These are phyloP conservation scores for Hirtodrosophila trivittata DNA, from an alignment of 2,888 invertebrate genomes.

Conservation along the genomic window DNA sequence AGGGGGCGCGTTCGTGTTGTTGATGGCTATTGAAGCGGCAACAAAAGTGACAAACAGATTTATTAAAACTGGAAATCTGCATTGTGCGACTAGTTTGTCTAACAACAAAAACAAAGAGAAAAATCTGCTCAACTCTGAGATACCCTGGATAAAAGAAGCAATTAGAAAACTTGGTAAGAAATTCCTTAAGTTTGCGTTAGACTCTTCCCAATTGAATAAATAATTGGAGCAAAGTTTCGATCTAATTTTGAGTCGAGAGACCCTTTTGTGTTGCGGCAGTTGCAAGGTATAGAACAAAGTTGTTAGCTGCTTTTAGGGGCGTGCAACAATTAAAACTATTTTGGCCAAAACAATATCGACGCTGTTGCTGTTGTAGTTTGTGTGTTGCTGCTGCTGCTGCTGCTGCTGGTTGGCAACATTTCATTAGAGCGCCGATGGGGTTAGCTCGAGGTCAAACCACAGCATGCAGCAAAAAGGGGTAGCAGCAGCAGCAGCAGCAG, in stretches of 20 bases:
- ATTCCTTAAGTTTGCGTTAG: no score
- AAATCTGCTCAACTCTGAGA: not conserved
- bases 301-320: slow-evolving; percentile 31
- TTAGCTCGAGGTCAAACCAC: slow-evolving; percentile 66
- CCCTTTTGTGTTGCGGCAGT: not conserved
- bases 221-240: no score
- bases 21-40: slow-evolving; percentile 58
- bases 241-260: no score
- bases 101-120: slow-evolving; percentile 28
- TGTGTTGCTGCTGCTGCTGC: slow-evolving; percentile 15
- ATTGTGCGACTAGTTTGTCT: slow-evolving; percentile 60
- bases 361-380: slow-evolving; percentile 35
- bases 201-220: no score
- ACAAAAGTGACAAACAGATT: slow-evolving; percentile 74
- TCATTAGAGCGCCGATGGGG: slow-evolving; percentile 69
- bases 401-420: slow-evolving; percentile 65
- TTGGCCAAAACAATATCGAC: slow-evolving; percentile 73
- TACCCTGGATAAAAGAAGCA: slow-evolving; percentile 4
- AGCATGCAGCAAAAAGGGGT: slow-evolving; percentile 37
- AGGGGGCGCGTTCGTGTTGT: slow-evolving; percentile 30
- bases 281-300: slow-evolving; percentile 18
- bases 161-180: no score
- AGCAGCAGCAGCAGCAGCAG: not conserved
- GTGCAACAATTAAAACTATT: slow-evolving; percentile 73
- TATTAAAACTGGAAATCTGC: slow-evolving; percentile 72